These are phyloP conservation scores for sheep (Ovis aries) DNA, from an alignment of 2,113 vertebrate genomes.

Conservation along the genomic window DNA sequence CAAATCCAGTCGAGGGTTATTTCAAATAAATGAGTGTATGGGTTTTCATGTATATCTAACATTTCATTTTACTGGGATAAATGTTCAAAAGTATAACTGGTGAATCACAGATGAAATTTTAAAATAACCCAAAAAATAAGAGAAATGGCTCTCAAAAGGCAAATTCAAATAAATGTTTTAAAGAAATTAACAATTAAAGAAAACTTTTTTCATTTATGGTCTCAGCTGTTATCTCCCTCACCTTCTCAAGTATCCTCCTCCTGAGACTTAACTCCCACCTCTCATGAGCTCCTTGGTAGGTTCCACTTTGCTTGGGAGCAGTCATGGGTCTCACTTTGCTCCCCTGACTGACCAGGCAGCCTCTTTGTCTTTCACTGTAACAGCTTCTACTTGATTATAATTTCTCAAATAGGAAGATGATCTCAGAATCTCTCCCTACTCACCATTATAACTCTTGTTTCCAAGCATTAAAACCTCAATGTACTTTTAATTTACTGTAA, in stretches of 20 bases:
- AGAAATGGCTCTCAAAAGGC: background rate
- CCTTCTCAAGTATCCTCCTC: background rate
- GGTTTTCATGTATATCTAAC: background rate
- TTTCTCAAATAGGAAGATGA: background rate
- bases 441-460: background rate
- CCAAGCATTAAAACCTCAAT: background rate
- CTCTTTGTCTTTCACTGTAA: background rate
- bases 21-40: background rate
- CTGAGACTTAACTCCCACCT: background rate
- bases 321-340: background rate
- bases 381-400: background rate
- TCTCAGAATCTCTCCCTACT: background rate
- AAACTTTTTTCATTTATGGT: background rate
- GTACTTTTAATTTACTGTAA: slow-evolving; percentile 17
- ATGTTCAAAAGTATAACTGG: background rate
- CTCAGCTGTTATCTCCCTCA: background rate
- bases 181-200: slow-evolving; percentile 1
- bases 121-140: slow-evolving; percentile 15
- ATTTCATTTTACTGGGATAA: slow-evolving; percentile 1
- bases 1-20: background rate
- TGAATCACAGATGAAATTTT: background rate
- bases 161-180: background rate
- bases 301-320: background rate
- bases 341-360: background rate
- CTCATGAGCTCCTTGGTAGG: background rate